phyloP scores from a whole-genome alignment of 2,797 vertebrate species.

The Vultur gryphus region DNA sequence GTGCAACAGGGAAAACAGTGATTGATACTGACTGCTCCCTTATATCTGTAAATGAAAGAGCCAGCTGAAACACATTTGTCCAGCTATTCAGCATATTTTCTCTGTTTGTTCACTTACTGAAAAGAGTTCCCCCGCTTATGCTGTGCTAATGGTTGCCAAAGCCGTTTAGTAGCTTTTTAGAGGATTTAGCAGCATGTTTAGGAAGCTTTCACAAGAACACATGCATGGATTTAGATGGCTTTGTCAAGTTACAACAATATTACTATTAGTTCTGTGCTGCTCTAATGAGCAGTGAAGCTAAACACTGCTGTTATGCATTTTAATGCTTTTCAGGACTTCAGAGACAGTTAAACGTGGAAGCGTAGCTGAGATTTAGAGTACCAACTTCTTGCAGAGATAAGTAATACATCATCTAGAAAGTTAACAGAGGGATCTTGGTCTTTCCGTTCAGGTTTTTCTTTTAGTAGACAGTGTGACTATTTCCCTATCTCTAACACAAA shows the following conservation, averaged over 20 bases:
- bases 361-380: neutral
- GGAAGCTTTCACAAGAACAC: conserved; percentile 72
- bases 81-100: conserved; percentile 75
- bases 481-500: neutral
- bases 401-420: neutral
- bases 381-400: neutral
- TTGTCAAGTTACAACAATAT: conserved; percentile 73
- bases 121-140: conserved; percentile 68
- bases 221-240: conserved; percentile 71
- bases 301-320: conserved; percentile 54
- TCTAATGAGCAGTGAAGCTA: conserved; percentile 65
- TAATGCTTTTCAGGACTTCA: conserved; percentile 61
- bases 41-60: conserved; percentile 73
- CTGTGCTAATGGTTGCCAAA: conserved; percentile 72
- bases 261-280: conserved; percentile 70
- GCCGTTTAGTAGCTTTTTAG: conserved; percentile 73
- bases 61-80: conserved; percentile 76
- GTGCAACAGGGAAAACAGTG: conserved; percentile 74
- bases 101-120: conserved; percentile 77
- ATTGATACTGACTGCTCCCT: conserved; percentile 71
- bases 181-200: conserved; percentile 75
- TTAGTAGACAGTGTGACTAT: neutral
- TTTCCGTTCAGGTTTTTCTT: neutral
- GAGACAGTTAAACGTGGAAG: conserved; percentile 28
- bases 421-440: neutral